These are phyloP conservation scores for Pogonophryne albipinna DNA, from an alignment of 2,797 vertebrate genomes.

Conservation along the genomic window DNA sequence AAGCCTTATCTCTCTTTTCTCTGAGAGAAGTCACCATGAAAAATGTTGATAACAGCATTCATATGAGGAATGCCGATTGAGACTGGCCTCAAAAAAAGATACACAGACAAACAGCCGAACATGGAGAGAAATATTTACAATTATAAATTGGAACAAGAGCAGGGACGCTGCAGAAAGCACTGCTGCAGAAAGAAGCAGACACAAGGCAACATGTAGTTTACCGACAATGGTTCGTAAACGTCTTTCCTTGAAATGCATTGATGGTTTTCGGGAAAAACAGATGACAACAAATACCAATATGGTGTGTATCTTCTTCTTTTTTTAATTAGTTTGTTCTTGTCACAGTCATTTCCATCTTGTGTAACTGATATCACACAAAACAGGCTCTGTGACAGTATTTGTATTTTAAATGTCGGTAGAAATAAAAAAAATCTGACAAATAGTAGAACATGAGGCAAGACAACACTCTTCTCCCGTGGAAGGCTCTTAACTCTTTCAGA, in stretches of 20 bases:
- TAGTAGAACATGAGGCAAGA: neutral
- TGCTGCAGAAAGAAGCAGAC: neutral
- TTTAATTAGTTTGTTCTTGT: neutral
- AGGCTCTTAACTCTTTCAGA: neutral
- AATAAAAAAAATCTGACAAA: slow-evolving; percentile 14
- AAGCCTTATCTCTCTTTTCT: slow-evolving; percentile 59
- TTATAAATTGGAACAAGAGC: slow-evolving; percentile 17
- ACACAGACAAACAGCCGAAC: slow-evolving; percentile 37
- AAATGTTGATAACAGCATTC: slow-evolving; percentile 55
- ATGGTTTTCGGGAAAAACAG: slow-evolving; percentile 8
- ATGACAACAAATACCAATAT: neutral
- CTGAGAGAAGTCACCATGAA: slow-evolving; percentile 49
- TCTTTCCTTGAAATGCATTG: neutral
- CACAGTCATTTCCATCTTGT: neutral
- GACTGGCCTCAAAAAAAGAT: slow-evolving; percentile 21
- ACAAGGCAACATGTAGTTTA: slow-evolving; percentile 7
- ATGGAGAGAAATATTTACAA: slow-evolving; percentile 30
- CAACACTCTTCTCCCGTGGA: neutral
- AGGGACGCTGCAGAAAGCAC: neutral
- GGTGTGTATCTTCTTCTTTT: neutral
- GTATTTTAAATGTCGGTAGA: slow-evolving; percentile 25
- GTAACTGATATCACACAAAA: slow-evolving; percentile 1
- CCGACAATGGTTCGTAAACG: neutral
- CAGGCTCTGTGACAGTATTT: slow-evolving; percentile 14
- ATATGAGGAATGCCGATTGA: slow-evolving; percentile 55